Base-by-base conservation (phyloP, 2,113 vertebrate genomes). In the Reinhardtius hippoglossoides region DNA sequence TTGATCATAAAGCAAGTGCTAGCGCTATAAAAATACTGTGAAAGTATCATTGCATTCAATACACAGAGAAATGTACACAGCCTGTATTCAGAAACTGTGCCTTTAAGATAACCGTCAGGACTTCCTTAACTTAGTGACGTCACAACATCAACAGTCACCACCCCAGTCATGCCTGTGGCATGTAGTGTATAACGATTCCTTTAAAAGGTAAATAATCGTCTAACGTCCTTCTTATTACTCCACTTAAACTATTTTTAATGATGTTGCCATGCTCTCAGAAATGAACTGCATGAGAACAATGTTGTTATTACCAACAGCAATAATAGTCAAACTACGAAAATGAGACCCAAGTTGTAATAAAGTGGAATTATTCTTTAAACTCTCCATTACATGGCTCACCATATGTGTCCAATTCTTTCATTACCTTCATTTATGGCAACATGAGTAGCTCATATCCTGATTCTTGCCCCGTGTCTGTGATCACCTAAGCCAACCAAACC, bases 341-440 rank as follows among this genome's bases (percentile, higher is more conserved):
- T 44, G 31, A 59, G 10, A 50, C 24, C 61, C 15, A 42, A n/a
- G 40, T 48, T 74, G 24, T 77, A 24, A 71, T 61, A 69, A 60
- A 82, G 40, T 20, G 9, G 59, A 66, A 61, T 68, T 70, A 79
- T 70, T 54, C 26, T 82, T 84, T 62, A 71, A 76, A 78, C 68
- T 74, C 67, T 15, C 18, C 83, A 74, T 60, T 75, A 76, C 48
- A 65, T 37, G 44, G 52, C 60, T 79, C 48, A 31, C 21, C 67
- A 80, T 75, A 72, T 84, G 71, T 80, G 76, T 80, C 71, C 72
- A 84, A 60, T 80, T 58, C 69, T 83, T 70, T 75, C 80, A 82
- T 79, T 72, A 52, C 61, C 59, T 71, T 78, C 40, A 81, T 83
- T 82, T 73, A 71, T 63, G 83, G 65, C 71, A 69, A 74, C 57